Evolutionary conservation across 2,888 invertebrate genomes (phyloP).

Genomic region (Meghimatium bilineatum): DNA sequence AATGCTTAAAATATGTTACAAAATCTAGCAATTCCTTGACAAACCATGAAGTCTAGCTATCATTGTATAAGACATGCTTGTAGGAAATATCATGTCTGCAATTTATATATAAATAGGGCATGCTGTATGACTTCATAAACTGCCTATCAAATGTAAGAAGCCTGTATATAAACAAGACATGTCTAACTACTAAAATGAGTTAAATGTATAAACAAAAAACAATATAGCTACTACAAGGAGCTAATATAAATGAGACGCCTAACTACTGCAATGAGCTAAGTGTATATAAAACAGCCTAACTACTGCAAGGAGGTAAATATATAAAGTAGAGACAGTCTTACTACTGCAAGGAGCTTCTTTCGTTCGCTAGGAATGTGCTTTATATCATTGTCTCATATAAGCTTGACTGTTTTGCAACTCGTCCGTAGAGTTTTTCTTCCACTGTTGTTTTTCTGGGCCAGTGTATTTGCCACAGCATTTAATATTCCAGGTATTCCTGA

Average conservation of each 20-base stretch:
- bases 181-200: neutral
- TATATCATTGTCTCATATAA: too few species aligned
- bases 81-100: neutral
- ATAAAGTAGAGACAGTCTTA: too few species aligned
- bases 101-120: neutral
- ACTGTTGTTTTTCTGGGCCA: too few species aligned
- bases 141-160: neutral
- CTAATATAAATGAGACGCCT: neutral
- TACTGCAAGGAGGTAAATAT: neutral
- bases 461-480: too few species aligned
- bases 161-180: neutral
- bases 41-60: neutral
- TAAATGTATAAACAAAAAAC: neutral
- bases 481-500: too few species aligned
- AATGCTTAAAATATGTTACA: neutral
- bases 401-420: too few species aligned
- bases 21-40: neutral
- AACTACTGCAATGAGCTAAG: neutral
- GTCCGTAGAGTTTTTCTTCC: too few species aligned
- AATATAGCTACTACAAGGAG: neutral
- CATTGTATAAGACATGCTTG: neutral
- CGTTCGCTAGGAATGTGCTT: too few species aligned
- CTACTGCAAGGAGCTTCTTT: too few species aligned
- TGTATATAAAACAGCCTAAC: neutral
- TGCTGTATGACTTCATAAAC: neutral